A percentile compares a stretch with the other conserved stretches of the same genome.
Evolutionary conservation across 2,888 invertebrate genomes (phyloP).

Genomic region (Flexamia atlantica): DNA sequence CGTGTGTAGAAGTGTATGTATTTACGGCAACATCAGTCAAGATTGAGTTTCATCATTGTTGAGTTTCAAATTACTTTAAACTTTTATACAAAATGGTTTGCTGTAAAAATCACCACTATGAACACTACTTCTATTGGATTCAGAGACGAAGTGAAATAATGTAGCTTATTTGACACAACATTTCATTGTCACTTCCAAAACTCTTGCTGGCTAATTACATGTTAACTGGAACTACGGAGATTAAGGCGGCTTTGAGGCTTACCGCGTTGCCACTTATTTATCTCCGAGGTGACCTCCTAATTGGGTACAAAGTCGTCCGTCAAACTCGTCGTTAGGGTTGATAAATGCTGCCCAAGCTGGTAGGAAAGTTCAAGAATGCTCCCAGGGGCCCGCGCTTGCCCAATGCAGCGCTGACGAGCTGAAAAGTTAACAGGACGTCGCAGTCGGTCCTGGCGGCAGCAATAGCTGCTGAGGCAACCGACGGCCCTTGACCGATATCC

Average conservation of each 20-base stretch:
- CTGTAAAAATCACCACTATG: background rate
- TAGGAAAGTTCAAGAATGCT: slow-evolving; percentile 55
- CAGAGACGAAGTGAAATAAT: background rate
- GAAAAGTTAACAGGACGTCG: slow-evolving; percentile 14
- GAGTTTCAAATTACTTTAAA: too few relatives aligned
- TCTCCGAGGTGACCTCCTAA: slow-evolving; percentile 49
- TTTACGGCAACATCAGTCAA: too few relatives aligned
- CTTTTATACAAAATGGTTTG: too few relatives aligned
- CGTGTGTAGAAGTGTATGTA: too few relatives aligned
- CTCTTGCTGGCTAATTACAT: slow-evolving; percentile 36
- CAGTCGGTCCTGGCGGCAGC: slow-evolving; percentile 26
- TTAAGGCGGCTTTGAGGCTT: slow-evolving; percentile 26
- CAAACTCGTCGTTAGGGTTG: slow-evolving; percentile 45
- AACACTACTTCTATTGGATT: background rate
- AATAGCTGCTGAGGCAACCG: background rate
- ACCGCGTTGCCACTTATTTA: slow-evolving; percentile 53
- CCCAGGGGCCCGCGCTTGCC: slow-evolving; percentile 35
- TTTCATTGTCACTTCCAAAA: background rate
- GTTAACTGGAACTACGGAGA: slow-evolving; percentile 1
- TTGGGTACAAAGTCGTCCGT: slow-evolving; percentile 30
- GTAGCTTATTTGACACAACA: slow-evolving; percentile 8
- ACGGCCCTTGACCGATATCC: slow-evolving; percentile 17
- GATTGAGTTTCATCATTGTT: too few relatives aligned
- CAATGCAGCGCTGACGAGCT: slow-evolving; percentile 17
- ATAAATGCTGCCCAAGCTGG: slow-evolving; percentile 39